Evolutionary conservation across 1,140 invertebrate species (phyloP), one percentile per base, ranked within the genome.

Genomic region (Cotesia vestalis): DNA sequence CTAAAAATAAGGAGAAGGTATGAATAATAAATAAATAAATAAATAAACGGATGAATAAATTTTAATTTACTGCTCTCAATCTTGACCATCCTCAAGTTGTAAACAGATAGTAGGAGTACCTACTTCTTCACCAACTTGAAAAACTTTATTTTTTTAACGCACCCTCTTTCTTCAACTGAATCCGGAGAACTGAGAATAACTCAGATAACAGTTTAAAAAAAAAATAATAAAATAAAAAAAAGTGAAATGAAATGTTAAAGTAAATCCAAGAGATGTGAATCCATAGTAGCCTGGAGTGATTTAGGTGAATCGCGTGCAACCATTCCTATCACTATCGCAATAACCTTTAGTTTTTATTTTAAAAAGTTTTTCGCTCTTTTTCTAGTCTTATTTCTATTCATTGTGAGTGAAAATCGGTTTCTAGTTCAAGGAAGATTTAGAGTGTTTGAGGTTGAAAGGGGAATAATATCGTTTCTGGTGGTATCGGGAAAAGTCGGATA

Each of bases 241-340:
- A 27, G 27, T 27, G 27, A 27, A 27, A 27, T 27, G 27, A 27
- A 27, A 27, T 55, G 12, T 55, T 38, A 38, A 69, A 69, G 60
- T 35, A 60, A 61, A 69, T 20, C 55, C 59, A 12, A 27, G 2
- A 60, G 35, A 62, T 36, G 36, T 36, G 40, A 69, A 46, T 35
- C 68, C 57, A 69, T 59, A 51, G 68, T 69, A 20, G 55, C 66
- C 66, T 51, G 36, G 2, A 61, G 68, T 69, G 68, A 69, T 69
- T 69, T 69, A 69, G 40, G 59, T 62, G 72, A 68, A 67, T 68
- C 57, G 69, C 55, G 53, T 55, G 59, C 57, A 51, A 69, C 53
- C 72, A 59, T 62, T 61, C n/a, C 11, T 46, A 55, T 61, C 38
- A 36, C 62, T 61, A 67, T 60, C 63, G 52, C 52, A 40, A 69